Evolutionary conservation across 2,888 invertebrate species (phyloP).

Genomic region (Athripsodes cinereus): DNA sequence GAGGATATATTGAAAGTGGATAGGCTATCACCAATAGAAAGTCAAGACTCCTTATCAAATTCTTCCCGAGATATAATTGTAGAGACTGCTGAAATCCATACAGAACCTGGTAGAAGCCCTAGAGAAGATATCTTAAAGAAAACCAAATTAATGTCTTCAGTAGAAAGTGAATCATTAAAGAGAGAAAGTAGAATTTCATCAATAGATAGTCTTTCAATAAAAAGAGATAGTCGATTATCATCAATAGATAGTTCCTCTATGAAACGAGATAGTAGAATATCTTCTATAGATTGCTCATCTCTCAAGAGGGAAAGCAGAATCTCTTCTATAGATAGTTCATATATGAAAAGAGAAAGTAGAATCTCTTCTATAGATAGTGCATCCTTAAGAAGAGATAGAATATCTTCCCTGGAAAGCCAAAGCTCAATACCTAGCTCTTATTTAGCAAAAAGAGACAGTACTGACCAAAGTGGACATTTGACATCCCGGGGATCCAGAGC

Average conservation of each 20-base stretch:
- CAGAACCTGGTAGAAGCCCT: constrained; percentile 5
- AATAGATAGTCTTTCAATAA: constrained; percentile 18
- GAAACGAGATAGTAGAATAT: constrained; percentile 22
- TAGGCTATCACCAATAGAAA: constrained; percentile 13
- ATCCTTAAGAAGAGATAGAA: constrained; percentile 13
- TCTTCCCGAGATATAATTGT: constrained; percentile 1
- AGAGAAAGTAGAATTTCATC: constrained; percentile 16
- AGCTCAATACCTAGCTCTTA: constrained; percentile 22
- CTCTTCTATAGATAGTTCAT: constrained; percentile 15
- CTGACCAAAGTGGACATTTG: constrained; percentile 6
- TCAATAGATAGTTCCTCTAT: constrained; percentile 9
- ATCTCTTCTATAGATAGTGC: constrained; percentile 24
- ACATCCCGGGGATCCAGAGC: constrained; percentile 17
- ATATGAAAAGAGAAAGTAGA: constrained; percentile 20
- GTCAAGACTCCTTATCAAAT: constrained; percentile 9
- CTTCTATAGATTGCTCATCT: constrained; percentile 21
- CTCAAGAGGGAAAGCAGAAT: constrained; percentile 8
- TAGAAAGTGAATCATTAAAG: constrained; percentile 20
- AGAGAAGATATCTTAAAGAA: constrained; percentile 8
- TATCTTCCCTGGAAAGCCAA: constrained; percentile 23
- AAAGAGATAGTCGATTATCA: constrained; percentile 4
- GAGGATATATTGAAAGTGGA: constrained; percentile 9
- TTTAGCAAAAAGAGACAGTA: constrained; percentile 20
- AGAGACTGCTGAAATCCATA: constrained; percentile 9
- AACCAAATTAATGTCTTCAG: constrained; percentile 12